These are phyloP conservation scores for Lumbricus terrestris DNA, from an alignment of 2,888 invertebrate genomes.

Conservation along the genomic window DNA sequence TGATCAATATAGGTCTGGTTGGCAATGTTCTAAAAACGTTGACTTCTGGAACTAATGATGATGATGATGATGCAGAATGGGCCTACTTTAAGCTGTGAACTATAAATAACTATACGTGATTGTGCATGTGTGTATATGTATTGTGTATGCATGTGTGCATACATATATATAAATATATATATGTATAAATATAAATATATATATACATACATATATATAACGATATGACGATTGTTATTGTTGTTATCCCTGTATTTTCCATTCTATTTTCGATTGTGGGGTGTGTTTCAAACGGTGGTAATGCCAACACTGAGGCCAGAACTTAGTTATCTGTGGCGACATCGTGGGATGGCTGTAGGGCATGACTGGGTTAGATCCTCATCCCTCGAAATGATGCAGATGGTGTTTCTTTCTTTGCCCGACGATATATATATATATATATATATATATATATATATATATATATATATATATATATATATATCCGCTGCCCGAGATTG, in stretches of 20 bases:
- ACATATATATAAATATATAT: no score
- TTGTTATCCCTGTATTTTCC: neutral
- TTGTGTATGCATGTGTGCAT: no score
- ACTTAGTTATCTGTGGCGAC: neutral
- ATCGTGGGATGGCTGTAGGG: neutral
- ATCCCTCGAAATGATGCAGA: neutral
- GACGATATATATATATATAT: no score
- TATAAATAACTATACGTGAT: no score
- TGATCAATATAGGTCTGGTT: neutral
- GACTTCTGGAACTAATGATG: no score
- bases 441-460: no score
- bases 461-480: no score
- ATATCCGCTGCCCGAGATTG: rapidly evolving
- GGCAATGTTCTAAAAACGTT: no score
- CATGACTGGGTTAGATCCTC: neutral
- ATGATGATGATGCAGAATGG: no score
- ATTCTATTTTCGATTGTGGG: neutral
- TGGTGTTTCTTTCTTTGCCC: neutral
- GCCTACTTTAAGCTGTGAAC: no score
- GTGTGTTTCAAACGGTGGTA: neutral
- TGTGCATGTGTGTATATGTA: no score
- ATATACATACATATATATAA: neutral
- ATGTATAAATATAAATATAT: neutral
- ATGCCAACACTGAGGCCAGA: neutral
- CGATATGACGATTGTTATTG: neutral